Evolutionary conservation across 2,888 invertebrate species (phyloP).

Genomic region (Encarsia formosa): DNA sequence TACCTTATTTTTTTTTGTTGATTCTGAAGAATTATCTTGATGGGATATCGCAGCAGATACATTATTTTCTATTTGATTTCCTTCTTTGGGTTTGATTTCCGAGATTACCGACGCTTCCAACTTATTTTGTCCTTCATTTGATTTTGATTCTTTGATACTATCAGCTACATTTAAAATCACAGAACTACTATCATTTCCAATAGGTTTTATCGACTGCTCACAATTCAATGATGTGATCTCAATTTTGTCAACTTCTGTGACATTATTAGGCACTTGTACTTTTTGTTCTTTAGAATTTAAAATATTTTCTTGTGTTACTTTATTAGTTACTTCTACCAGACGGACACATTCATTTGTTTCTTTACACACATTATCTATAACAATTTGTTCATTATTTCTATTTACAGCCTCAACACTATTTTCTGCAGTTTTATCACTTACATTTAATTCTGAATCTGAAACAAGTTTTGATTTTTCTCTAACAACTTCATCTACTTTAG

Average conservation of each 20-base stretch:
- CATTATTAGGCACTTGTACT: constrained; percentile 8
- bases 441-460: not conserved
- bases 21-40: not conserved
- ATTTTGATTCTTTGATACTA: not conserved
- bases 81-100: constrained; percentile 10
- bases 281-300: not conserved
- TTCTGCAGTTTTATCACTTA: constrained; percentile 6
- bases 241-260: not conserved
- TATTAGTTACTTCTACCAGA: not conserved
- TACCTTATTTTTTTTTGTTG: constrained; percentile 20
- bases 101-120: too few relatives aligned
- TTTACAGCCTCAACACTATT: constrained; percentile 10
- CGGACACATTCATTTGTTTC: constrained; percentile 3
- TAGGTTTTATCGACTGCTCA: not conserved
- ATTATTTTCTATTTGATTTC: constrained; percentile 17
- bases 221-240: not conserved
- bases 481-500: not conserved
- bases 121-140: too few relatives aligned
- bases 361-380: constrained; percentile 7
- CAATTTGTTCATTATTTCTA: constrained; percentile 6
- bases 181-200: constrained; percentile 4
- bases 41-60: constrained; percentile 7
- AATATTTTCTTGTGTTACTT: not conserved
- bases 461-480: not conserved
- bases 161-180: constrained; percentile 1